phyloP scores from a whole-genome alignment of 2,113 vertebrate genomes.

The Cryptotis parvus region DNA sequence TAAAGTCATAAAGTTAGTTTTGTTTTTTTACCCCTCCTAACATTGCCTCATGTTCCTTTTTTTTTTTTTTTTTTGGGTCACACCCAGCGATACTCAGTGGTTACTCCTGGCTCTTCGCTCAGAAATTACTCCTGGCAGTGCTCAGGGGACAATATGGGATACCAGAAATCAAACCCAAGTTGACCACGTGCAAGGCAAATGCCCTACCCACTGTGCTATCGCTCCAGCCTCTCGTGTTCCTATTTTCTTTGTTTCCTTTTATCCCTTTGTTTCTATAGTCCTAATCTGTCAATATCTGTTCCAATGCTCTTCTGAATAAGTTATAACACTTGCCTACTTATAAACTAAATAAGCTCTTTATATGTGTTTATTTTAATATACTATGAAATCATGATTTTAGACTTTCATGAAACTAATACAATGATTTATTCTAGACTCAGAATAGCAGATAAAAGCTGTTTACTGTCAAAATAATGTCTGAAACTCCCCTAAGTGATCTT shows the following conservation, averaged over 20 bases:
- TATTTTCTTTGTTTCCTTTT: no score
- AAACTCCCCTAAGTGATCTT: neutral
- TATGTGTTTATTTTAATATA: neutral
- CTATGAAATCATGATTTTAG: neutral
- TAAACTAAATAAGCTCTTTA: conserved; percentile 22
- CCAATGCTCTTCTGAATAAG: conserved; percentile 2
- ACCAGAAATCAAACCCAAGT: no score
- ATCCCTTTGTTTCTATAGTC: neutral
- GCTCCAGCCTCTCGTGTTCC: no score
- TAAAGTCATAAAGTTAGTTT: neutral
- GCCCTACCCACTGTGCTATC: no score
- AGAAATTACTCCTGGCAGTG: no score
- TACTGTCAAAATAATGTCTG: neutral
- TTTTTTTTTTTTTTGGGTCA: no score
- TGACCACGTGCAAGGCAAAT: no score
- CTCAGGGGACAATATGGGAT: no score
- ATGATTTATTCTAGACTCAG: neutral
- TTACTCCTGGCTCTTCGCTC: no score
- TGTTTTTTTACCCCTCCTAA: no score
- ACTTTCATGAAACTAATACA: conserved; percentile 14
- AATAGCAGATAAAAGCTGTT: neutral
- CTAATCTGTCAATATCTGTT: neutral
- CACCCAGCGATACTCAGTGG: no score
- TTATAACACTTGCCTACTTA: neutral
- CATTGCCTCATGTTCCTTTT: no score